Conservation (phyloP, 2,797 vertebrate genomes). For the Threskiornis aethiopicus region DNA sequence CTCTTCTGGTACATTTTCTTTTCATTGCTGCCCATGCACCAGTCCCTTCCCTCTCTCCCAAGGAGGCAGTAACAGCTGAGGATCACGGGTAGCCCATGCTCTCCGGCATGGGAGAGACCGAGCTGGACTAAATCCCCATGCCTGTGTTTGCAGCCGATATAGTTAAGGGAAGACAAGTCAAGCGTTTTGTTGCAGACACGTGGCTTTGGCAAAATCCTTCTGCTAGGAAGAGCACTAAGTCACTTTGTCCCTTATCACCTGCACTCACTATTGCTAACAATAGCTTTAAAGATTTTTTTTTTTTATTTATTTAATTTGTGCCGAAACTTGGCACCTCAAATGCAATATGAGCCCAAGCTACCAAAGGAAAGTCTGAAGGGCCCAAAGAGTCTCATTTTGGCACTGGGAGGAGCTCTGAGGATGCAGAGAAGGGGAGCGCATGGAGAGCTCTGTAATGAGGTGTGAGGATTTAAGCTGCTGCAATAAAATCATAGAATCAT, state of each 20-base stretch:
- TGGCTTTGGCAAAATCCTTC: neutral
- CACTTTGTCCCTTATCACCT: neutral
- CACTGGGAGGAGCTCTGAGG: neutral
- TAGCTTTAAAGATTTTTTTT: neutral
- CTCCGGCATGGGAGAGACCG: neutral
- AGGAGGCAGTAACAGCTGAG: neutral
- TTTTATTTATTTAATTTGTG: neutral
- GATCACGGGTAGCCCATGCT: neutral
- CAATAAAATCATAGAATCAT: neutral
- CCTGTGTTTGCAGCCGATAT: neutral
- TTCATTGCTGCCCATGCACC: neutral
- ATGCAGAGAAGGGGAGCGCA: neutral
- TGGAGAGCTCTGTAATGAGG: neutral
- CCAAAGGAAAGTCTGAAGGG: neutral
- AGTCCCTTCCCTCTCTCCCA: neutral
- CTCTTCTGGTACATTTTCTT: neutral
- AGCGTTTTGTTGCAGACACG: neutral
- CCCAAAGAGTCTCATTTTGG: neutral
- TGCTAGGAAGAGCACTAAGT: neutral
- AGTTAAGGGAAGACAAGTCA: neutral
- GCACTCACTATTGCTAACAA: neutral
- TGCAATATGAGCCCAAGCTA: neutral
- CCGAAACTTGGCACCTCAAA: neutral
- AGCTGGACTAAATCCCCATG: neutral
- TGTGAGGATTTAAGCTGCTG: neutral